Evolutionary conservation across 2,888 invertebrate species (phyloP), one percentile per base, ranked within the genome.

Genomic region (Tryphoninae sp.): DNA sequence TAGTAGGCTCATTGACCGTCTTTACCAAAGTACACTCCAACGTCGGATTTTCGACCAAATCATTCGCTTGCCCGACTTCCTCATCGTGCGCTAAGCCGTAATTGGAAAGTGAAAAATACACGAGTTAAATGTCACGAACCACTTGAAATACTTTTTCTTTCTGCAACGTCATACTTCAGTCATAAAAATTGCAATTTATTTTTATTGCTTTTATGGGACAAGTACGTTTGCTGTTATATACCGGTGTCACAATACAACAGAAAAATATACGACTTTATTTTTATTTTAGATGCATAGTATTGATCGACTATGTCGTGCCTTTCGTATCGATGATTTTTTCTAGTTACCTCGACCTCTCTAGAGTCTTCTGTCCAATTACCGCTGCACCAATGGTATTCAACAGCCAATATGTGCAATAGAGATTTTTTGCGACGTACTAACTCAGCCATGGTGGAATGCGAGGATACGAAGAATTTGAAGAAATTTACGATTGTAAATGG

Each of bases 351-450:
- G 33, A 8, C 64, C 65, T 59, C 33, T 49, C 26, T 33, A 51
- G 65, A 19, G 22, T 8, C 45, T 78, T n/a, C 49, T 55, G 59
- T 59, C 65, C 78, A 65, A 78, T 78, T 78, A 78, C 65, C n/a
- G 51, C 23, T 6, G 19, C 26, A 19, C 40, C 59, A 49, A 55
- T 49, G 45, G 51, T 22, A n/a, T 61, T 72, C 26, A 3, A 23
- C 8, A 16, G 59, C 19, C 45, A 61, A n/a, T 11, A 4, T 71
- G 45, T 33, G 26, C 59, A 53, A 19, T 2, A 26, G 26, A 8
- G 22, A 13, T 61, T 61, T 61, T 45, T 11, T 68, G 9, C 1
- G 0, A 55, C 13, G 26, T 49, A 40, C 6, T 7, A 23, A 23
- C 3, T 7, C 55, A 69, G n/a, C 13, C n/a, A 22, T n/a, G 13